Percentiles rank a stretch among this genome's conserved stretches.
These are phyloP conservation scores for Scaeva pyrastri DNA, from an alignment of 2,888 invertebrate genomes.

Conservation along the genomic window DNA sequence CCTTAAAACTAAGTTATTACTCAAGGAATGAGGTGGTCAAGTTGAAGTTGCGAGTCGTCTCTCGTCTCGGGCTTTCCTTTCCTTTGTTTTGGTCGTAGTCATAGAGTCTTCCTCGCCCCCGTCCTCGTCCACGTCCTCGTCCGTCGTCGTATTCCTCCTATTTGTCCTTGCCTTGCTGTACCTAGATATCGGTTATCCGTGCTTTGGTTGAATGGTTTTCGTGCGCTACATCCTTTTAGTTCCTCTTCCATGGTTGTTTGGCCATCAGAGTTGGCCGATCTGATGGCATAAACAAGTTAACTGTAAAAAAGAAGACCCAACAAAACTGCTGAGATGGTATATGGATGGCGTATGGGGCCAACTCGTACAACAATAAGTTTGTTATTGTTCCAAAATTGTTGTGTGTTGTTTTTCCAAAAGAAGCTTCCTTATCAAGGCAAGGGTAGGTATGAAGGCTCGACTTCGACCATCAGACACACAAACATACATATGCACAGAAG, in stretches of 20 bases:
- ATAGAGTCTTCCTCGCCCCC: neutral
- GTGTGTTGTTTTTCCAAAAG: constrained; percentile 12
- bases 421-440: constrained; percentile 21
- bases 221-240: constrained; percentile 50
- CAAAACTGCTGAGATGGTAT: constrained; percentile 66
- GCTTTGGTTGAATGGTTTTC: constrained; percentile 37
- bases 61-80: neutral
- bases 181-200: neutral
- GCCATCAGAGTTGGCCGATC: constrained; percentile 17
- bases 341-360: no score
- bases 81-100: constrained; percentile 1
- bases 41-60: constrained; percentile 65
- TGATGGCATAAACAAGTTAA: constrained; percentile 29
- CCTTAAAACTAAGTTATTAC: constrained; percentile 76
- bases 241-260: constrained; percentile 3
- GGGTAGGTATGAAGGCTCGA: neutral
- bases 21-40: constrained; percentile 72
- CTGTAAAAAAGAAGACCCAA: constrained; percentile 15
- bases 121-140: neutral
- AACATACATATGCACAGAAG: constrained; percentile 31
- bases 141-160: neutral
- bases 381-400: constrained; percentile 57
- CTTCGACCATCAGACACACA: constrained; percentile 13
- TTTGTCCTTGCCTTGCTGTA: neutral
- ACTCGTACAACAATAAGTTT: constrained; percentile 48